These are phyloP conservation scores for Nephrocerus scutellatus DNA, from an alignment of 2,888 invertebrate genomes.

Conservation along the genomic window DNA sequence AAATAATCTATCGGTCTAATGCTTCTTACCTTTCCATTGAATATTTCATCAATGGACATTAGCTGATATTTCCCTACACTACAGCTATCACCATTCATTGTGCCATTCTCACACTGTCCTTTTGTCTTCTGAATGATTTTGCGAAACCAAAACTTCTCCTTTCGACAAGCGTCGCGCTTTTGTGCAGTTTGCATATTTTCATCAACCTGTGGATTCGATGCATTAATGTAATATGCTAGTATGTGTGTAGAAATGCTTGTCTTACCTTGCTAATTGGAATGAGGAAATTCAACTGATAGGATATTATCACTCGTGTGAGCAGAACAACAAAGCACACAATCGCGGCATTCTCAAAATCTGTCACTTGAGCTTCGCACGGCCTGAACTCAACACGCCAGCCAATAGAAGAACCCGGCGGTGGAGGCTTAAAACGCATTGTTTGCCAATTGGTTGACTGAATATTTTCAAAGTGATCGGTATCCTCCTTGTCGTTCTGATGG, in stretches of 20 bases:
- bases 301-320: slow-evolving; percentile 91
- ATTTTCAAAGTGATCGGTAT: slow-evolving; percentile 99
- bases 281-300: slow-evolving; percentile 90
- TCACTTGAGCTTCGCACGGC: slow-evolving; percentile 96
- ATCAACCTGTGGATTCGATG: slow-evolving; percentile 62
- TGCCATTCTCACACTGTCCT: slow-evolving; percentile 13
- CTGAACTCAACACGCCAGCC: slow-evolving; percentile 99
- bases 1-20: background rate
- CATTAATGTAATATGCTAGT: no score
- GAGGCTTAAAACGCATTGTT: slow-evolving; percentile 98
- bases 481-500: slow-evolving; percentile 84
- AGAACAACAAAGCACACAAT: slow-evolving; percentile 96
- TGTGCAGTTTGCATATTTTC: slow-evolving; percentile 97
- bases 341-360: slow-evolving; percentile 99
- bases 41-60: slow-evolving; percentile 93
- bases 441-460: slow-evolving; percentile 99
- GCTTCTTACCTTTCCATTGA: slow-evolving; percentile 69
- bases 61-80: slow-evolving; percentile 51
- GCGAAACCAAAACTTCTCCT: slow-evolving; percentile 90
- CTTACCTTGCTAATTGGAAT: slow-evolving; percentile 92
- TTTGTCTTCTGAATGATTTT: slow-evolving; percentile 57
- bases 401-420: slow-evolving; percentile 89
- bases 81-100: slow-evolving; percentile 13
- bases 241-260: no score
- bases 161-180: slow-evolving; percentile 75